phyloP scores from a whole-genome alignment of 37 sponge, comb jelly and placozoan genomes.

The Ephydatia muelleri region DNA sequence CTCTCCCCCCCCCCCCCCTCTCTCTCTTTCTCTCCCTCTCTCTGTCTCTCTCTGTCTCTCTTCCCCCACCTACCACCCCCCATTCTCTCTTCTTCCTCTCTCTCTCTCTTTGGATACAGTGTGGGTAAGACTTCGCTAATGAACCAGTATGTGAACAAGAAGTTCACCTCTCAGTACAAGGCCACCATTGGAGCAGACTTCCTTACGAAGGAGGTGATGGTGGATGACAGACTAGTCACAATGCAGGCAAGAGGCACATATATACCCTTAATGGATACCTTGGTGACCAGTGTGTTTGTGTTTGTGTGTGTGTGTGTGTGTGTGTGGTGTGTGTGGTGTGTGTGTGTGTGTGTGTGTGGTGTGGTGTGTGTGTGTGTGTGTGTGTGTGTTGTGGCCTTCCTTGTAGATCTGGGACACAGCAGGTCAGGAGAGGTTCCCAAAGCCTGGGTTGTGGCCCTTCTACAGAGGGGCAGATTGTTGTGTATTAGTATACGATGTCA shows the following conservation, averaged over 20 bases:
- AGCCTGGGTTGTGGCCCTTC: constrained; percentile 98
- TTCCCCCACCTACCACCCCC: too few species aligned
- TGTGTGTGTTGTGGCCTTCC: not conserved
- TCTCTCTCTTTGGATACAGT: constrained; percentile 46
- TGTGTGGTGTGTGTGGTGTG: not conserved
- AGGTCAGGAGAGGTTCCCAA: constrained; percentile 97
- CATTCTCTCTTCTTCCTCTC: not conserved
- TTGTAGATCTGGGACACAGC: constrained; percentile 99
- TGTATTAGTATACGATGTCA: constrained; percentile 95
- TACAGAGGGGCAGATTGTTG: constrained; percentile 99
- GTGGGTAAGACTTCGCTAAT: constrained; percentile 99
- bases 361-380: not conserved
- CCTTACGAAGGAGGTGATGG: constrained; percentile 98
- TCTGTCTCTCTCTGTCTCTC: too few species aligned
- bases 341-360: not conserved
- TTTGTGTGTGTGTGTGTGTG: too few species aligned
- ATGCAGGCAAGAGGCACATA: constrained; percentile 94
- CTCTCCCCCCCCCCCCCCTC: not conserved
- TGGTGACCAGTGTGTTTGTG: too few species aligned
- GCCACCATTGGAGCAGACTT: constrained; percentile 99
- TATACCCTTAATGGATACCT: too few species aligned
- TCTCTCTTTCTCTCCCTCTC: not conserved
- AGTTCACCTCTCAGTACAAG: constrained; percentile 99
- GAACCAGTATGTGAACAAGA: constrained; percentile 99
- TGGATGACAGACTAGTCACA: constrained; percentile 97